A percentile compares a stretch with the other conserved stretches of the same genome.
Conservation (phyloP, 2,888 invertebrate genomes). For the Acleris sparsana region DNA sequence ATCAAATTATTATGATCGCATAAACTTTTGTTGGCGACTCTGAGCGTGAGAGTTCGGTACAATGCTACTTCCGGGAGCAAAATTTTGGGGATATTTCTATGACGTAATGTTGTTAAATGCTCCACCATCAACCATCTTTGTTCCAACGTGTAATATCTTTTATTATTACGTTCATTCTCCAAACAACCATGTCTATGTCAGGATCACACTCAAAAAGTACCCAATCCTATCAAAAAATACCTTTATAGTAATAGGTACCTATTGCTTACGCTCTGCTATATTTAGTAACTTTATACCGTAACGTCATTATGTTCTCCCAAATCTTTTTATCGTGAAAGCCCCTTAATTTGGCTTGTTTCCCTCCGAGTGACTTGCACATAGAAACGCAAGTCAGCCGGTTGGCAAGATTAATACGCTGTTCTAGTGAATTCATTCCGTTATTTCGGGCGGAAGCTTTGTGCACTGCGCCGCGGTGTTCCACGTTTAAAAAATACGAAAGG, state of each 20-base stretch:
- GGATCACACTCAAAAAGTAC: not conserved
- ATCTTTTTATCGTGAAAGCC: constrained; percentile 32
- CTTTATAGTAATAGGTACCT: not conserved
- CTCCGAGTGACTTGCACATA: constrained; percentile 35
- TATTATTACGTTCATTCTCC: too few relatives aligned
- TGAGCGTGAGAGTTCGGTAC: too few relatives aligned
- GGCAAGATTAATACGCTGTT: constrained; percentile 38
- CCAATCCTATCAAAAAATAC: not conserved
- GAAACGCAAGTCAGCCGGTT: constrained; percentile 34
- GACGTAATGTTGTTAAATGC: too few relatives aligned
- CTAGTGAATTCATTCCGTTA: constrained; percentile 24
- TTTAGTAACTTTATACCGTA: constrained; percentile 23
- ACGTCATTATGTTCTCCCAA: constrained; percentile 31
- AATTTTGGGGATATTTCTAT: too few relatives aligned
- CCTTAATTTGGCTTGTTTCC: constrained; percentile 36
- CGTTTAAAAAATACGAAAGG: not conserved
- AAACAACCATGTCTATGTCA: too few relatives aligned
- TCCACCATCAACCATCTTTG: too few relatives aligned
- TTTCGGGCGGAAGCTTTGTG: constrained; percentile 17
- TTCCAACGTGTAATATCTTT: too few relatives aligned
- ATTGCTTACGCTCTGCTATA: not conserved
- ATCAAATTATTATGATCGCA: not conserved
- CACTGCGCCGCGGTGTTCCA: not conserved
- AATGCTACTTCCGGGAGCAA: not conserved
- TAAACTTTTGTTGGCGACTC: not conserved